These are phyloP conservation scores for Bradypodion ventrale DNA, from an alignment of 2,797 vertebrate genomes.

Conservation along the genomic window DNA sequence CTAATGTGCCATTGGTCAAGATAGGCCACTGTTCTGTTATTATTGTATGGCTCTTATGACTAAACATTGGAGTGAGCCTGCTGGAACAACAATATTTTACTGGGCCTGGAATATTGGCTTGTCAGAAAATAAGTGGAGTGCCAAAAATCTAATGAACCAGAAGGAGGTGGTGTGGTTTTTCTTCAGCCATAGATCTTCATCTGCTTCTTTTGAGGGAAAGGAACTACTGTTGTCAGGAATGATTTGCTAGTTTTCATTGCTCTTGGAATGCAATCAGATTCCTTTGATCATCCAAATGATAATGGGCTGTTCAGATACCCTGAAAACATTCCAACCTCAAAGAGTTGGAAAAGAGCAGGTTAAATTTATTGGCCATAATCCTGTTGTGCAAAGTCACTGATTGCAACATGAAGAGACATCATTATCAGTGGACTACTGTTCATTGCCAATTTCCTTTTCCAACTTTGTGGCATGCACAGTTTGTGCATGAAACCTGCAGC, in stretches of 20 bases:
- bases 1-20: slow-evolving; percentile 86
- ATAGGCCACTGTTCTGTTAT: slow-evolving; percentile 83
- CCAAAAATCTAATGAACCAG: slow-evolving; percentile 85
- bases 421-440: too few species aligned
- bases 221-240: slow-evolving; percentile 36
- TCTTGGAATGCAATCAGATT: slow-evolving; percentile 26
- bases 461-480: too few species aligned
- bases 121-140: slow-evolving; percentile 76
- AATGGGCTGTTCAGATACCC: slow-evolving; percentile 38
- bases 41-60: slow-evolving; percentile 86
- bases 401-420: too few species aligned
- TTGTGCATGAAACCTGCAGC: too few species aligned
- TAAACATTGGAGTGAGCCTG: slow-evolving; percentile 82
- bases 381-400: too few species aligned
- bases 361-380: slow-evolving; percentile 40
- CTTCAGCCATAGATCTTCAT: slow-evolving; percentile 77
- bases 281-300: slow-evolving; percentile 30
- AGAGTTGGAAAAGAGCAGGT: slow-evolving; percentile 30
- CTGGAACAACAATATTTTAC: slow-evolving; percentile 89
- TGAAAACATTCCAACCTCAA: background rate
- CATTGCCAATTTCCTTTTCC: too few species aligned
- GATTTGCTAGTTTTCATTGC: slow-evolving; percentile 45
- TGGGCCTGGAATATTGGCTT: slow-evolving; percentile 79
- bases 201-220: slow-evolving; percentile 74
- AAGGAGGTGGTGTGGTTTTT: slow-evolving; percentile 40